Base-by-base conservation (phyloP, 1,140 invertebrate genomes). In the Micrasema minimum region DNA sequence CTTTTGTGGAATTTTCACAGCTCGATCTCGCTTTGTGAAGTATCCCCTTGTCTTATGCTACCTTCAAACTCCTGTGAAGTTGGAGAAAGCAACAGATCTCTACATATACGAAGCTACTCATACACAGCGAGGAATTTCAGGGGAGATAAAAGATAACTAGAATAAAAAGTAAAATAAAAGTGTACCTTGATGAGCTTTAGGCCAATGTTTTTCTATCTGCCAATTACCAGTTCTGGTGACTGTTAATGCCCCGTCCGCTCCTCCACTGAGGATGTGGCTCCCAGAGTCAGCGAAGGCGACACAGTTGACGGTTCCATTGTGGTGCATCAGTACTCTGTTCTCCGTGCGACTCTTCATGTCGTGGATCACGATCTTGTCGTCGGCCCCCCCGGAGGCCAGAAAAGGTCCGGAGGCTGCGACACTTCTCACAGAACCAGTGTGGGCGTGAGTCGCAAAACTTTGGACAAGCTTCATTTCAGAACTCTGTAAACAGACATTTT, bases 331-430 rank as follows among this genome's bases (percentile, higher is more conserved):
- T 71, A 90, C 88, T 38, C 92, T 93, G 77, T 90, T 86, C 80
- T 96, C 93, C 72, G 87, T 89, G 22, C 93, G 84, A 0, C 86
- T 87, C 57, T 88, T 87, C 82, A 98, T 88, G 80, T 97, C 92
- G 77, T 96, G 95, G 1, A 98, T 80, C 51, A 92, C 89, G 72
- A 98, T 90, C 50, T 90, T 90, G 84, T 98, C 96, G 85, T 98
- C 96, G n/a, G 90, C 89, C 46, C 93, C 91, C 9, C 94, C 94
- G 18, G 94, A 95, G 11, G 93, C 95, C 48, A 97, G 80, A 81
- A 90, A 92, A 76, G 90, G 88, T 20, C 87, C 89, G n/a, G 85
- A 88, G 18, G 87, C 83, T 1, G 91, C 87, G 2, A 97, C 77
- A 76, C 88, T 88, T 76, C 92, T 87, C 2, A 99, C 85, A 75